phyloP scores from a whole-genome alignment of 2,797 vertebrate species.

The Pseudocheirus occidentalis region DNA sequence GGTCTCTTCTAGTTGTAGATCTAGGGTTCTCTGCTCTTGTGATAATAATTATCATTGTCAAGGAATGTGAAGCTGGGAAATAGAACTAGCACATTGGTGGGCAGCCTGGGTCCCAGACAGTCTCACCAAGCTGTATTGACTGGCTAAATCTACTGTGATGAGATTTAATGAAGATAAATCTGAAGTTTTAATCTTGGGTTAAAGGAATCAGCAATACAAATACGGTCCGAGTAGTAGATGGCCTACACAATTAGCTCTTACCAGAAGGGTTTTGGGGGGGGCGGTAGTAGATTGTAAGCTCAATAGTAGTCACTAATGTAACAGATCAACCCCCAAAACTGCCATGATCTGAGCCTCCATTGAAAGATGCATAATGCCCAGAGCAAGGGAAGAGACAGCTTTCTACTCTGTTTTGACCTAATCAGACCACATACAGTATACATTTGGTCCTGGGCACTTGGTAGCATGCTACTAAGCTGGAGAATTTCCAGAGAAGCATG shows the following conservation, averaged over 20 bases:
- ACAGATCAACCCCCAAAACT: not conserved
- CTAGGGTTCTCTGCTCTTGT: not conserved
- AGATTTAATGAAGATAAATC: too few species aligned
- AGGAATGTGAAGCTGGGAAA: not conserved
- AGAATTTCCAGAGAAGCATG: not conserved
- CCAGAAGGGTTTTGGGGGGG: not conserved
- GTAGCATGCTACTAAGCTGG: not conserved
- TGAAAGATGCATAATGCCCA: not conserved
- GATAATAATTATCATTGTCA: not conserved
- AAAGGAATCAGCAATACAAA: too few species aligned
- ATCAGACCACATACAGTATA: not conserved
- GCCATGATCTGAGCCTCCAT: not conserved
- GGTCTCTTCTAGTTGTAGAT: not conserved
- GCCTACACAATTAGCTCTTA: not conserved
- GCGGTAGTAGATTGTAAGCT: not conserved
- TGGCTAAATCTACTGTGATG: too few species aligned
- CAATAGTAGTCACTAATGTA: not conserved
- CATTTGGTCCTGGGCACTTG: not conserved
- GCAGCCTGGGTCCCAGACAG: too few species aligned
- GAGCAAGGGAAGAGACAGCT: not conserved
- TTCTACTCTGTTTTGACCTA: not conserved
- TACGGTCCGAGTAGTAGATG: too few species aligned
- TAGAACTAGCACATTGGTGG: too few species aligned
- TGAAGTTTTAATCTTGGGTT: too few species aligned
- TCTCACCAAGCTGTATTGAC: too few species aligned